Evolutionary conservation across 2,888 invertebrate genomes (phyloP).

Genomic region (Acleris literana): DNA sequence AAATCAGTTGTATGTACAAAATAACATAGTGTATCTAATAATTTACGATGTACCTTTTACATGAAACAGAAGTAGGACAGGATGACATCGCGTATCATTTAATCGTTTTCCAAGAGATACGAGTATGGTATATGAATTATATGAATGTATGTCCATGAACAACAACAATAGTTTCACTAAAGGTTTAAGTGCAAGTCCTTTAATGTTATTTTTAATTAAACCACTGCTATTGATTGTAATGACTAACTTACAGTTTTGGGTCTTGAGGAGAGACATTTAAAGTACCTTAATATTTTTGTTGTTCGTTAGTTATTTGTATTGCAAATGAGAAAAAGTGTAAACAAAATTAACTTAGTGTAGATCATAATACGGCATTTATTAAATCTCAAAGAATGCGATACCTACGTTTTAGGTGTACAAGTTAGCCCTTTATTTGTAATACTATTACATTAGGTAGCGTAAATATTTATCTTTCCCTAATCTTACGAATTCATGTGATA

Average conservation of each 20-base stretch:
- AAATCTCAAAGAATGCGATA: conserved; percentile 53
- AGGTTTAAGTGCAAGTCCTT: not conserved
- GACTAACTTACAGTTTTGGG: not conserved
- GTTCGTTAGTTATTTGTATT: conserved; percentile 40
- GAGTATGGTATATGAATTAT: too few relatives aligned
- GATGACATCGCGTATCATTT: conserved; percentile 27
- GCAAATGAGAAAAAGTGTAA: conserved; percentile 40
- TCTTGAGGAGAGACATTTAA: conserved; percentile 15
- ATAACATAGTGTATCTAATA: conserved; percentile 6
- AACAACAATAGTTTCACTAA: not conserved
- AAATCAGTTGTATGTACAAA: conserved; percentile 20
- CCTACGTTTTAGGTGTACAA: conserved; percentile 53
- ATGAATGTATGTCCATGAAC: too few relatives aligned
- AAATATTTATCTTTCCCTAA: conserved; percentile 62
- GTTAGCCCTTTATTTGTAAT: conserved; percentile 55
- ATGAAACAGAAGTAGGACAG: conserved; percentile 13
- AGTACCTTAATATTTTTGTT: conserved; percentile 31
- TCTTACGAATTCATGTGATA: conserved; percentile 74
- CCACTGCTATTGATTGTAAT: conserved; percentile 13
- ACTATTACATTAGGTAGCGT: conserved; percentile 57
- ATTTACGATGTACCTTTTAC: conserved; percentile 11
- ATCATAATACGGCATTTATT: conserved; percentile 61
- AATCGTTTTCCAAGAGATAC: conserved; percentile 1
- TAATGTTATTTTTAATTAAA: conserved; percentile 17
- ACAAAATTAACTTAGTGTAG: conserved; percentile 48